phyloP scores from a whole-genome alignment of 2,888 invertebrate genomes.

The Bembecia ichneumoniformis region DNA sequence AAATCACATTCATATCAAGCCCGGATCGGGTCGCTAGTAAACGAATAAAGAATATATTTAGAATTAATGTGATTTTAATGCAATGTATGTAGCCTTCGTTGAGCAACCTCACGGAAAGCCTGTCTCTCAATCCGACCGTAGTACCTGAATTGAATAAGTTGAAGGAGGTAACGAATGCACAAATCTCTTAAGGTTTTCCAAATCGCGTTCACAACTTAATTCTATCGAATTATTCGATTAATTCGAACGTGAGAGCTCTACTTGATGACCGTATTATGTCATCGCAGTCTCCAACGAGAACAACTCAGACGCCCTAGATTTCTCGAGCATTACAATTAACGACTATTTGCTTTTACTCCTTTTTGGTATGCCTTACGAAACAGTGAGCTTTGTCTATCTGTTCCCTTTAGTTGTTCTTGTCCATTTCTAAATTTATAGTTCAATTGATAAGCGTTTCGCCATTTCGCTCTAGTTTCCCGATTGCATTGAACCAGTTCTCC shows the following conservation, averaged over 20 bases:
- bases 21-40: no score
- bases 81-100: slow-evolving; percentile 18
- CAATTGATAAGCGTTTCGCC: slow-evolving; percentile 34
- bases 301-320: slow-evolving; percentile 30
- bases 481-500: slow-evolving; percentile 38
- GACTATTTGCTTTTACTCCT: background rate
- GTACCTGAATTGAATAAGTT: slow-evolving; percentile 19
- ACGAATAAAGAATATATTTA: no score
- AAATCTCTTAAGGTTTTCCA: slow-evolving; percentile 21
- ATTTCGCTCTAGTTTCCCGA: slow-evolving; percentile 39
- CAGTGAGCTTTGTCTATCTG: background rate
- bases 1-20: no score
- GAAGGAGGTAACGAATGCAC: slow-evolving; percentile 20
- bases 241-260: slow-evolving; percentile 63
- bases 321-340: slow-evolving; percentile 30
- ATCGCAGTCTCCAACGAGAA: slow-evolving; percentile 22
- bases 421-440: slow-evolving; percentile 29
- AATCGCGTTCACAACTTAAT: slow-evolving; percentile 17
- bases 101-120: slow-evolving; percentile 20
- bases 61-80: no score
- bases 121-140: slow-evolving; percentile 13
- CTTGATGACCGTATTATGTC: slow-evolving; percentile 44
- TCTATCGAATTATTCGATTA: slow-evolving; percentile 35
- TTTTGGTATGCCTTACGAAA: background rate
- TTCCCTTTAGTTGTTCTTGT: slow-evolving; percentile 7